Evolutionary conservation across 2,888 invertebrate species (phyloP), one percentile per base, ranked within the genome.

Genomic region (Allolobophora icterica): DNA sequence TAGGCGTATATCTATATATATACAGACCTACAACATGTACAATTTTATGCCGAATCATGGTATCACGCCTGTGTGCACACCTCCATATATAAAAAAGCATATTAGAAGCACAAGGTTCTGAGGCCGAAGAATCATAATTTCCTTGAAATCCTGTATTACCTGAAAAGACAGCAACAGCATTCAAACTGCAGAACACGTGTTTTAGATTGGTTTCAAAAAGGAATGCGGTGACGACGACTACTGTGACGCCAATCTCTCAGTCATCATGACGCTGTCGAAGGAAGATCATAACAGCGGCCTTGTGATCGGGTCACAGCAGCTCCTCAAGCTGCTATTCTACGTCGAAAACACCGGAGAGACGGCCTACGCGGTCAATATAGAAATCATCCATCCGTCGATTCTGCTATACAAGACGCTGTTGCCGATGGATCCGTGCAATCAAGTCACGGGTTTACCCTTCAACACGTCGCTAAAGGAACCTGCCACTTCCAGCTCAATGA

Each of bases 171-270:
- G 13, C 45, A 1, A 71, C 8, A 71, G 71, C n/a, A 71, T n/a
- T 71, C 3, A 30, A 71, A 71, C 8, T 8, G n/a, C 71, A 71
- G 11, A 21, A 71, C n/a, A 11, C 1, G 1, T 87, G 30, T 38
- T 87, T 87, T 24, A 87, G 87, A 87, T 87, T 87, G 87, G 87
- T 8, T 87, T 87, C 87, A n/a, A 35, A 8, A 87, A 87, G n/a
- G 87, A 87, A 34, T 87, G 87, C 19, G 87, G 87, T 35, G 38
- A 87, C 87, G 87, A 87, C 35, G 38, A 24, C 87, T 24, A 19
- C 19, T 87, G 87, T 87, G 11, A 87, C 24, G 11, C 87, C 34
- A 24, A 24, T 34, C 87, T 87, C 35, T 24, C 35, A 35, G 38
- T 38, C 87, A 87, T 24, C 34, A 87, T 87, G 87, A 87, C 87